A percentile compares a stretch with the other conserved stretches of the same genome.
Evolutionary conservation across 2,888 invertebrate species (phyloP).

Genomic region (Drosophila kambysellisi): DNA sequence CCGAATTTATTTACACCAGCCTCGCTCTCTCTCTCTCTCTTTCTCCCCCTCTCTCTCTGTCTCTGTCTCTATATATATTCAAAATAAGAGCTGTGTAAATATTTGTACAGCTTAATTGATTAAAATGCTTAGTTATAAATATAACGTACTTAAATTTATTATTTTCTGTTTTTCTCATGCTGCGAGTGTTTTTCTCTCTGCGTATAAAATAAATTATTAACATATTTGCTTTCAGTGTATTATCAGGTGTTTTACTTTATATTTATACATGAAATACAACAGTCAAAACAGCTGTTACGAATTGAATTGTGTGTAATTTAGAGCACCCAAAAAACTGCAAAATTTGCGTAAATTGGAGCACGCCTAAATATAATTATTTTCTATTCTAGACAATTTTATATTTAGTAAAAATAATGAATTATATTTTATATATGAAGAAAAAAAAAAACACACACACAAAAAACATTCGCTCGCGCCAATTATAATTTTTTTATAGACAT

Average conservation of each 20-base stretch:
- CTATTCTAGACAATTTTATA: neutral
- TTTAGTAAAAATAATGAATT: neutral
- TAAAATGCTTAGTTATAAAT: neutral
- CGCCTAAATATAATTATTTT: too few species aligned
- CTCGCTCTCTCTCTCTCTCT: neutral
- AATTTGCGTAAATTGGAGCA: too few species aligned
- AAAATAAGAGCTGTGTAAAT: neutral
- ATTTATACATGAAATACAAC: neutral
- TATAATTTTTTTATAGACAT: neutral
- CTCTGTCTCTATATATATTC: neutral
- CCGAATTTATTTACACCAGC: slow-evolving; percentile 4
- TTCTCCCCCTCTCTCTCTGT: neutral
- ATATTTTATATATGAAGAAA: neutral
- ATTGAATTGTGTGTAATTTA: neutral
- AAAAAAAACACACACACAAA: neutral
- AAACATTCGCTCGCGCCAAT: neutral
- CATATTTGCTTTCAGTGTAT: neutral
- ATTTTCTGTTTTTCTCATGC: neutral
- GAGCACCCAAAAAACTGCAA: neutral
- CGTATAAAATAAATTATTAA: neutral
- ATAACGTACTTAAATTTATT: neutral
- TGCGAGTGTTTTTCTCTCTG: too few species aligned
- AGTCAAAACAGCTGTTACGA: too few species aligned
- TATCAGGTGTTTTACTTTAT: neutral
- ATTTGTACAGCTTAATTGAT: slow-evolving; percentile 5